A percentile compares a stretch with the other conserved stretches of the same genome.
Evolutionary conservation across 2,113 vertebrate species (phyloP).

Genomic region (Casuarius casuarius): DNA sequence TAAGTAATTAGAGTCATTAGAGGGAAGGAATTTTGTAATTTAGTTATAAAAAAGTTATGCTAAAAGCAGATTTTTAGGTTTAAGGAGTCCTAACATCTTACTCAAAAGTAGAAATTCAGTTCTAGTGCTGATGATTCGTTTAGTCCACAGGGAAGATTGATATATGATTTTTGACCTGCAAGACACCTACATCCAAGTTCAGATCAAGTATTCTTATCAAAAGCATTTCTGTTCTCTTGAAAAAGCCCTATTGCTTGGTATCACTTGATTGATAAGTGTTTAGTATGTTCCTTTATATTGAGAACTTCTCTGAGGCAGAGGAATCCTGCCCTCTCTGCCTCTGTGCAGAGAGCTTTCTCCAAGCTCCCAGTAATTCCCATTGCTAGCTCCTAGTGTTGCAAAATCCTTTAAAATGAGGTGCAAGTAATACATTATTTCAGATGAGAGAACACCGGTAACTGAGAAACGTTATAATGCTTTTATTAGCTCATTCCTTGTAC

Average conservation of each 20-base stretch:
- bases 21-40: neutral
- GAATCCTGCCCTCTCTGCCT: accelerated
- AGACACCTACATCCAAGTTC: neutral
- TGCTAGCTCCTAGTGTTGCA: neutral
- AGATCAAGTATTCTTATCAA: neutral
- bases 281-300: neutral
- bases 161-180: neutral
- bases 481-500: neutral
- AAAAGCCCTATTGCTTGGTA: neutral
- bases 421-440: neutral
- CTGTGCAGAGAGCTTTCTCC: neutral
- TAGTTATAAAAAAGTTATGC: neutral
- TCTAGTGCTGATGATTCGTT: neutral
- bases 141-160: neutral
- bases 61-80: neutral
- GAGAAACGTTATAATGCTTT: neutral
- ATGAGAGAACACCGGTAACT: neutral
- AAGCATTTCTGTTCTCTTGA: neutral
- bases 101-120: neutral
- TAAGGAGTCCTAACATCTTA: neutral
- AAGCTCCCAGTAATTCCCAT: neutral
- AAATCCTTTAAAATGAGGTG: neutral
- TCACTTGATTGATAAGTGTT: neutral
- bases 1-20: neutral
- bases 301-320: neutral